These are phyloP conservation scores for Rhizoglyphus robini DNA, from an alignment of 1,140 invertebrate genomes.

Conservation along the genomic window DNA sequence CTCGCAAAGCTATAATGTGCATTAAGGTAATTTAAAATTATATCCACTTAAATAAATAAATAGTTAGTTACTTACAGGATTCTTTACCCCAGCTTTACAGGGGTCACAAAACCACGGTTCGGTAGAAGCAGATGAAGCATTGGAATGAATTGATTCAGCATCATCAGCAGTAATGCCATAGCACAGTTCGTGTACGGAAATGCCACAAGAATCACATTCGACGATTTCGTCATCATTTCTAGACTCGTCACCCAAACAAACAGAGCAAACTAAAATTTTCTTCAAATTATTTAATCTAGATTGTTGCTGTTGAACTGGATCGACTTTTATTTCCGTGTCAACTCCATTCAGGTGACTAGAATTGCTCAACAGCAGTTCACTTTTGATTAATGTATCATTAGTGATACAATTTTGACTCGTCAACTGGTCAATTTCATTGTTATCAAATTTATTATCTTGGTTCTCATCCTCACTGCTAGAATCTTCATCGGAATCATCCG, in stretches of 20 bases:
- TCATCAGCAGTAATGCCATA: constrained; percentile 71
- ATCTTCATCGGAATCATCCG: constrained; percentile 14
- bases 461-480: constrained; percentile 20
- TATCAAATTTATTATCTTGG: constrained; percentile 24
- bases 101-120: constrained; percentile 98
- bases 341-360: neutral
- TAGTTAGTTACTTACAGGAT: constrained; percentile 48
- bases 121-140: constrained; percentile 76
- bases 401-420: constrained; percentile 6
- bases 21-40: neutral
- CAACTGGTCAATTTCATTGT: constrained; percentile 19
- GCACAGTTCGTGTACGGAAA: constrained; percentile 90
- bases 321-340: neutral
- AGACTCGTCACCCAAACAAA: constrained; percentile 67
- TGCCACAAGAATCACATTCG: constrained; percentile 88
- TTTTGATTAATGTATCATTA: neutral
- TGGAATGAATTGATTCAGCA: constrained; percentile 70
- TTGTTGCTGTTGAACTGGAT: neutral
- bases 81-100: constrained; percentile 70
- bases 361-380: neutral
- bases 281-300: constrained; percentile 25
- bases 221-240: constrained; percentile 89
- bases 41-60: neutral
- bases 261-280: constrained; percentile 64
- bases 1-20: constrained; percentile 33